Evolutionary conservation across 2,113 vertebrate genomes (phyloP).

Genomic region (Pholis gunnellus): DNA sequence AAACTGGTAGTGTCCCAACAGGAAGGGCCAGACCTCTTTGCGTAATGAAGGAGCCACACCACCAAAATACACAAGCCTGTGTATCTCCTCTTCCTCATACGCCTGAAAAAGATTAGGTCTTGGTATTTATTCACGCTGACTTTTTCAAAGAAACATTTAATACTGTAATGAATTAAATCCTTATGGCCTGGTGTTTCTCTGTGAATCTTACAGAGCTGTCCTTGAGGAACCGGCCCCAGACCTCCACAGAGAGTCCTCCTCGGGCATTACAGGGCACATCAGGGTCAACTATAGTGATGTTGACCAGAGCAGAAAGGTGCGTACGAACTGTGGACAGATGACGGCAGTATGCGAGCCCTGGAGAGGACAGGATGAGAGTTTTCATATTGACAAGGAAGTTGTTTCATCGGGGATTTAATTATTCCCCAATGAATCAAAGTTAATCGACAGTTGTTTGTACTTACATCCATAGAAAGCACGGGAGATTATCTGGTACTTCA

Average conservation of each 20-base stretch:
- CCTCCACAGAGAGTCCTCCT: constrained; percentile 87
- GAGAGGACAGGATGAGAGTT: not conserved
- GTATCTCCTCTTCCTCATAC: constrained; percentile 91
- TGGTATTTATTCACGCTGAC: not conserved
- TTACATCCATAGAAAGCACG: constrained; percentile 98
- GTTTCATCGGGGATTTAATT: not conserved
- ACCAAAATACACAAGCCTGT: constrained; percentile 94
- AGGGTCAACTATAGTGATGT: constrained; percentile 90
- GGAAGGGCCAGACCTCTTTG: constrained; percentile 97
- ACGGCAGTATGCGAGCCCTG: constrained; percentile 98
- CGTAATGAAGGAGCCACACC: constrained; percentile 93
- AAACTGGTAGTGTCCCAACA: constrained; percentile 97
- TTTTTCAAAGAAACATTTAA: not conserved
- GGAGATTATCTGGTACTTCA: constrained; percentile 99
- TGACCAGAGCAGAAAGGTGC: constrained; percentile 94
- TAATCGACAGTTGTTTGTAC: constrained; percentile 62
- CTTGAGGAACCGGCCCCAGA: constrained; percentile 91
- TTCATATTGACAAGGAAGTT: not conserved
- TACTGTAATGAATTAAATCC: not conserved
- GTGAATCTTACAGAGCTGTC: constrained; percentile 87
- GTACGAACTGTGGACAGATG: constrained; percentile 97
- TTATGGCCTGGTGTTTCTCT: not conserved
- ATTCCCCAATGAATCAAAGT: not conserved
- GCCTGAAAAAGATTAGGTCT: constrained; percentile 80
- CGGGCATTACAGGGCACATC: constrained; percentile 85